Evolutionary conservation across 1,140 invertebrate genomes (phyloP), one percentile per base, ranked within the genome.

Genomic region (Drosophila arizonae): DNA sequence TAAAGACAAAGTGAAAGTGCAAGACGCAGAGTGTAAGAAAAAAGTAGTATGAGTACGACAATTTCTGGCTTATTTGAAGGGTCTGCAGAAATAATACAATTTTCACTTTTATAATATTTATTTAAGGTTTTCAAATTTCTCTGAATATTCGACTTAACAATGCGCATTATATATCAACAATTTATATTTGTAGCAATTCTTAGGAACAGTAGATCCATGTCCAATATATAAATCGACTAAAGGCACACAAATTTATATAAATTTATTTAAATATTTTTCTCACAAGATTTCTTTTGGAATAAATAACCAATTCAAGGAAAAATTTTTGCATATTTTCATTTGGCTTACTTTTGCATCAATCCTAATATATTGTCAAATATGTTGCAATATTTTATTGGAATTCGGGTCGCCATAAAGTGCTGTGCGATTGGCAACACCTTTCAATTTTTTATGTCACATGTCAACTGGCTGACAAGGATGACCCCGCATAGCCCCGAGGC

Each of bases 381-480:
- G 57, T 52, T 58, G 57, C 54, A 72, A 69, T 69, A 58, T 72
- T 65, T 72, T 55, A 72, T 52, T 43, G 69, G 21, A 54, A 65
- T 76, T 77, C 67, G 54, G 24, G n/a, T 41, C 46, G 30, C 13
- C 17, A 45, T n/a, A n/a, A 13, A n/a, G 21, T 15, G 43, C 6
- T 41, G n/a, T 33, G 39, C 11, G 9, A 51, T 41, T 46, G 28
- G 48, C 36, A 24, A 54, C 57, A 61, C 61, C 63, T 61, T 72
- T 62, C 81, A 86, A 87, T 86, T 86, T 77, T 88, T 87, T 82
- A 87, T 88, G 82, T 79, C 79, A 87, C 84, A 87, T 87, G 84
- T 87, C 82, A 82, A 84, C 75, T 67, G 72, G 48, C 62, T 87
- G 84, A 86, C 79, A 77, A 79, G 80, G 77, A 76, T 84, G 81